Percentiles rank a stretch among this genome's conserved stretches.
Evolutionary conservation across 2,888 invertebrate genomes (phyloP).

Genomic region (Torymus texanus): DNA sequence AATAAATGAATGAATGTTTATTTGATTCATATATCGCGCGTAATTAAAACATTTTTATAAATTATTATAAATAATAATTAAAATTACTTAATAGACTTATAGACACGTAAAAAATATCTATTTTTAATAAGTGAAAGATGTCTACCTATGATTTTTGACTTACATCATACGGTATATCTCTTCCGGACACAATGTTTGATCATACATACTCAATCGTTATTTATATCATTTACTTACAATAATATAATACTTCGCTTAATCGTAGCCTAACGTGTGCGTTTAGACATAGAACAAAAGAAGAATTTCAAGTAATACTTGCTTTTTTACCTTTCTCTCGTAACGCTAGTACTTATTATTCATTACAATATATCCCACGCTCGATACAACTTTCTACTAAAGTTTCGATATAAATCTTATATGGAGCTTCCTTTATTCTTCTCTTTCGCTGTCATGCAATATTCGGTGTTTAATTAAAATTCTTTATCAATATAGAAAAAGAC

Average conservation of each 20-base stretch:
- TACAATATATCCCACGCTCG: constrained; percentile 47
- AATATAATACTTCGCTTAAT: constrained; percentile 41
- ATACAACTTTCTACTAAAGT: constrained; percentile 49
- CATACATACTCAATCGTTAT: constrained; percentile 39
- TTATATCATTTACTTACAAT: constrained; percentile 43
- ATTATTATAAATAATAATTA: no score
- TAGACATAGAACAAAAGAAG: constrained; percentile 41
- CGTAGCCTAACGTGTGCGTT: constrained; percentile 52
- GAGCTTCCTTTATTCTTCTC: constrained; percentile 45
- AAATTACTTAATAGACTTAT: no score
- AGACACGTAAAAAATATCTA: constrained; percentile 55
- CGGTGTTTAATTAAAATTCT: constrained; percentile 53
- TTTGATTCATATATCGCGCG: background rate
- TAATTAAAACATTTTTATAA: constrained; percentile 7
- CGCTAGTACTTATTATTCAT: constrained; percentile 51
- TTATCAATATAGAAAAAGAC: constrained; percentile 55
- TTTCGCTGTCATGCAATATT: constrained; percentile 45
- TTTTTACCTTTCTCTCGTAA: constrained; percentile 44
- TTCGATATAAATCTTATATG: constrained; percentile 56
- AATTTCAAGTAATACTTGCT: constrained; percentile 27
- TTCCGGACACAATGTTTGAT: constrained; percentile 41
- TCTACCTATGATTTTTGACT: constrained; percentile 25
- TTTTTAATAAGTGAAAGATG: constrained; percentile 63
- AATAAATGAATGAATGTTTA: background rate
- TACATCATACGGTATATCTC: constrained; percentile 20